phyloP scores from a whole-genome alignment of 2,113 vertebrate species.

The Lichenostomus cassidix region DNA sequence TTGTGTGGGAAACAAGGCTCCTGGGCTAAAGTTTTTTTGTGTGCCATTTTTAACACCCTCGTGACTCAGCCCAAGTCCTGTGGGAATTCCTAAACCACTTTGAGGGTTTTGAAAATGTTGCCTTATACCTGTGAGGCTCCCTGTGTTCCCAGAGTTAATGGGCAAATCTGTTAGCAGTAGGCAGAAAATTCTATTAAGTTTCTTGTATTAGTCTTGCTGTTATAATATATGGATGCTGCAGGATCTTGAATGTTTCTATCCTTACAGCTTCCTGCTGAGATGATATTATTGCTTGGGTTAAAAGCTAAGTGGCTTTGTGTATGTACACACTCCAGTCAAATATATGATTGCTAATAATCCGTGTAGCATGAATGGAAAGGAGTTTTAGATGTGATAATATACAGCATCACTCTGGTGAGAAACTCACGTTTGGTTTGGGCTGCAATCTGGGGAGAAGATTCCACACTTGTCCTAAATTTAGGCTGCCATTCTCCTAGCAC shows the following conservation, averaged over 20 bases:
- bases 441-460: neutral
- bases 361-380: neutral
- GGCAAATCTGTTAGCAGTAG: neutral
- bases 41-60: neutral
- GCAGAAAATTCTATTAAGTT: neutral
- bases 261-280: slow-evolving; percentile 34
- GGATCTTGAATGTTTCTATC: neutral
- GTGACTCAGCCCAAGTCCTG: neutral
- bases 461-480: neutral
- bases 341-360: slow-evolving; percentile 18
- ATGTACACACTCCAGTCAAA: slow-evolving; percentile 14
- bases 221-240: neutral
- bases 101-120: neutral
- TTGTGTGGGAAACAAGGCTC: neutral
- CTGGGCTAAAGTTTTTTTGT: neutral
- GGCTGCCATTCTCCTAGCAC: neutral
- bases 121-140: neutral
- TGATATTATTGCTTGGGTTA: slow-evolving; percentile 32
- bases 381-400: neutral
- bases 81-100: neutral
- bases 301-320: slow-evolving; percentile 48
- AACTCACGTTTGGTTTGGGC: neutral
- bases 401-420: neutral
- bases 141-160: neutral
- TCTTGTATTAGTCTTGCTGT: neutral